phyloP scores from a whole-genome alignment of 2,113 vertebrate species.

The Pseudonaja textilis region DNA sequence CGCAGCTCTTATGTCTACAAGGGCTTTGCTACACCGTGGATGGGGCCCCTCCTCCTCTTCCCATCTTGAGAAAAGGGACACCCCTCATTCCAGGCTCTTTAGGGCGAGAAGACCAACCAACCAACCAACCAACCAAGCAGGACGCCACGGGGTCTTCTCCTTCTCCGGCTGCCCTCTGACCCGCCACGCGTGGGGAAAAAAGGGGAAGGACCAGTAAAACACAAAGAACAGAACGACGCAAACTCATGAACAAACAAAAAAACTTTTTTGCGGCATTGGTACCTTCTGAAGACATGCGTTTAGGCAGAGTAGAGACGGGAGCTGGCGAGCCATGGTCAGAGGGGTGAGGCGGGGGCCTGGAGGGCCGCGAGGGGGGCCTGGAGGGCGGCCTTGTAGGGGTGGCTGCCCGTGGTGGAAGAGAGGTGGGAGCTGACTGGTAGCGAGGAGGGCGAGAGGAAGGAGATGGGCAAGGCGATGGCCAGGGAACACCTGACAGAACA shows the following conservation, averaged over 20 bases:
- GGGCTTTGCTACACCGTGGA: constrained; percentile 32
- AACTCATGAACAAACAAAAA: constrained; percentile 72
- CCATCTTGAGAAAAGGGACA: constrained; percentile 52
- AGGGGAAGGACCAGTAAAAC: constrained; percentile 57
- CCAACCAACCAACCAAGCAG: constrained; percentile 57
- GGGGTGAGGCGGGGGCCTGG: constrained; percentile 97
- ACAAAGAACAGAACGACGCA: constrained; percentile 73
- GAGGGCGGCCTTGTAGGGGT: constrained; percentile 97
- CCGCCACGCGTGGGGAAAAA: constrained; percentile 67
- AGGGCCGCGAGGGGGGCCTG: constrained; percentile 99
- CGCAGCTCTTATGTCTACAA: neutral
- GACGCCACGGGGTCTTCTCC: constrained; percentile 67
- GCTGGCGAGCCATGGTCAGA: constrained; percentile 95
- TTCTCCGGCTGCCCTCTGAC: constrained; percentile 59
- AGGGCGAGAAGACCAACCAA: constrained; percentile 60
- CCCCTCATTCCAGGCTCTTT: constrained; percentile 60
- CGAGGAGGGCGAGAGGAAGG: constrained; percentile 98
- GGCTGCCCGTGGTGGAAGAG: constrained; percentile 96
- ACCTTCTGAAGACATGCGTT: constrained; percentile 99
- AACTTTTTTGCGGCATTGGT: constrained; percentile 75
- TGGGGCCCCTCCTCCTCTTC: constrained; percentile 55
- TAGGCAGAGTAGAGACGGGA: constrained; percentile 94
- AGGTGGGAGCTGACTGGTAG: constrained; percentile 98
- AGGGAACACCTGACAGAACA: constrained; percentile 96
- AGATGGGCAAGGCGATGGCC: constrained; percentile 99